These are phyloP conservation scores for Heterotis niloticus DNA, from an alignment of 2,113 vertebrate species.

Conservation along the genomic window DNA sequence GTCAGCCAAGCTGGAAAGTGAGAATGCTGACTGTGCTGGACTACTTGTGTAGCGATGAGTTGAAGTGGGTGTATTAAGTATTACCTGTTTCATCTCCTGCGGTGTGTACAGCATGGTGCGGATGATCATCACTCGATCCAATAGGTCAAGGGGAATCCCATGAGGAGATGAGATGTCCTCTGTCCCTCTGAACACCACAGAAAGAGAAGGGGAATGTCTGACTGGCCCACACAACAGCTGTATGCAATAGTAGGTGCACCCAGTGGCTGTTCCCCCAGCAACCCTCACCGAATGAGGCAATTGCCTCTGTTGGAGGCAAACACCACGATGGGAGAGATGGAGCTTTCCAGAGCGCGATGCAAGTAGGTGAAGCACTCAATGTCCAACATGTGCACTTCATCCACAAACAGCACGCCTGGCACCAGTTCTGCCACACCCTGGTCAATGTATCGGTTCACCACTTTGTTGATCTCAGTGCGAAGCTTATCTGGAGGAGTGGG, in stretches of 20 bases:
- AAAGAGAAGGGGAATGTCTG: slow-evolving; percentile 14
- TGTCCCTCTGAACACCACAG: slow-evolving; percentile 72
- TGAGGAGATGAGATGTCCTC: slow-evolving; percentile 92
- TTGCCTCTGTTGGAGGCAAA: slow-evolving; percentile 96
- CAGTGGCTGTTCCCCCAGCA: too few relatives aligned
- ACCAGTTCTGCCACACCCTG: slow-evolving; percentile 95
- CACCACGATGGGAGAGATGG: slow-evolving; percentile 92
- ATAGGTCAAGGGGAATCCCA: slow-evolving; percentile 87
- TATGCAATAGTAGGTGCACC: too few relatives aligned
- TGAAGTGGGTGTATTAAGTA: background rate
- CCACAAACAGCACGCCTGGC: slow-evolving; percentile 90
- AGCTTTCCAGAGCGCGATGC: slow-evolving; percentile 89
- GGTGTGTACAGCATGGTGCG: slow-evolving; percentile 93
- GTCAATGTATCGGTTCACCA: slow-evolving; percentile 97
- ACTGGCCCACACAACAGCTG: background rate
- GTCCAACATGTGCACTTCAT: slow-evolving; percentile 98
- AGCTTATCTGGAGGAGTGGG: slow-evolving; percentile 76
- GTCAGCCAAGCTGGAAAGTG: background rate
- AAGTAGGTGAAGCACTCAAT: slow-evolving; percentile 98
- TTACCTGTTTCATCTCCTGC: slow-evolving; percentile 96
- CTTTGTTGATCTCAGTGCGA: slow-evolving; percentile 95
- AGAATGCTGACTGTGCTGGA: background rate
- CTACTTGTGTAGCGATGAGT: too few relatives aligned
- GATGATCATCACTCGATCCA: slow-evolving; percentile 96
- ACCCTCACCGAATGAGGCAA: slow-evolving; percentile 82